Base-by-base conservation (phyloP, 2,888 invertebrate species). In the Strigamia crassipes region DNA sequence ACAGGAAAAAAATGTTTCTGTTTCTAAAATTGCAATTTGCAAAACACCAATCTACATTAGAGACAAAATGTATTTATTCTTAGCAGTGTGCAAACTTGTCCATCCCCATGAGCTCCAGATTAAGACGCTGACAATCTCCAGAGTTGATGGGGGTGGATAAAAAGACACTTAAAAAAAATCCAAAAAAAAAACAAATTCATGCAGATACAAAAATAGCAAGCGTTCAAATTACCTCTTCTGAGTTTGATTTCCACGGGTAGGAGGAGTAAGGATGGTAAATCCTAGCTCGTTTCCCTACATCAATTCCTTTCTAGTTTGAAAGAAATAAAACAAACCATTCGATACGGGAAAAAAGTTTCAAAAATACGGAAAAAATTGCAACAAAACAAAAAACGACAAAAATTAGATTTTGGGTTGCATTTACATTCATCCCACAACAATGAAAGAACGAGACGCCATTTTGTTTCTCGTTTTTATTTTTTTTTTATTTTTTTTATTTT, bases 101-200 rank as follows among this genome's bases (percentile, higher is more conserved):
- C 61, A 61, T 23, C 61, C 61, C 61, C 61, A 18, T 61, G 61
- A 21, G 61, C 23, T 61, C 61, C 61, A 61, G 61, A 61, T 61
- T 61, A 61, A 18, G 79, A 34, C n/a, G 83, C 80, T 27, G 83
- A 82, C 5, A 82, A 83, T 77, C 78, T 61, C 56, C 38, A 81
- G 31, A 41, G 77, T 81, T 46, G 42, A 73, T 34, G 41, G 21
- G 66, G 51, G 12, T 82, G 83, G 77, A 81, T 83, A 34, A 41
- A 51, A 38, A 82, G 83, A 42, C 83, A 51, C 82, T 83, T 41
- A 23, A 80, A 56, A 21, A 34, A 61, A 27, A 77, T 34, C 5
- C n/a, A n/a, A n/a, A n/a, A 34, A 61, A 15, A 78, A 78, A 79
- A 15, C 41, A 78, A 79, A 31, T 61, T 61, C 21, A 61, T 61